Evolutionary conservation across 37 sponge, comb jelly and placozoan genomes (phyloP), one percentile per base, ranked within the genome.

Genomic region (Ephydatia muelleri): DNA sequence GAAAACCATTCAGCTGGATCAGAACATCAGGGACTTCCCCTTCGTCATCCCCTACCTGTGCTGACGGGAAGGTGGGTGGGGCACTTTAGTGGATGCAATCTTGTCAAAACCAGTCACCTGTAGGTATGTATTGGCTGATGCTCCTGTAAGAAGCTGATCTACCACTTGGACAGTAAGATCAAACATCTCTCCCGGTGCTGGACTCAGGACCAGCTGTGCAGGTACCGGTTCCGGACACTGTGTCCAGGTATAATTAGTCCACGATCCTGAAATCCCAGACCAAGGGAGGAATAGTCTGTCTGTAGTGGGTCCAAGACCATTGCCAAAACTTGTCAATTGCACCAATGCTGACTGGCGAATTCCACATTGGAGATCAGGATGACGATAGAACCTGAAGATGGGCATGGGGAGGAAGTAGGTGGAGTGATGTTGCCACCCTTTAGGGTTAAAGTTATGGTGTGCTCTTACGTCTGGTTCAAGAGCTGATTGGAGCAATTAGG

Each of bases 111-210:
- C 43, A 43, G 6, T 28, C 49, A 92, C 89, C 82, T 80, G 40
- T 64, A 93, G 13, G 75, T 74, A 89, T 2, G 86, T 35, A 26
- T 81, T 90, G 57, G 65, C 47, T 19, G 77, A 76, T 9, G 87
- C 81, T 25, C 28, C 77, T 70, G 87, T 90, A 12, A 93, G 78
- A 35, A 93, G 25, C 73, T 89, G 91, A 43, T 90, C 94, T 0
- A 80, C 73, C 67, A 93, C 43, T 67, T 93, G 94, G 38, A 93
- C 64, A 12, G 94, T 89, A 3, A 93, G 74, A 73, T 93, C 94
- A 87, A 93, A 93, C 74, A 87, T 77, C 70, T 93, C 94, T 67
- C 94, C 94, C 35, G 94, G 88, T 30, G 94, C 91, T 29, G 94
- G 94, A 11, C 85, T 81, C 68, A 93, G 85, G 57, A 74, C 9